These are phyloP conservation scores for Paraplagusia blochii DNA, from an alignment of 2,113 vertebrate genomes.

Conservation along the genomic window DNA sequence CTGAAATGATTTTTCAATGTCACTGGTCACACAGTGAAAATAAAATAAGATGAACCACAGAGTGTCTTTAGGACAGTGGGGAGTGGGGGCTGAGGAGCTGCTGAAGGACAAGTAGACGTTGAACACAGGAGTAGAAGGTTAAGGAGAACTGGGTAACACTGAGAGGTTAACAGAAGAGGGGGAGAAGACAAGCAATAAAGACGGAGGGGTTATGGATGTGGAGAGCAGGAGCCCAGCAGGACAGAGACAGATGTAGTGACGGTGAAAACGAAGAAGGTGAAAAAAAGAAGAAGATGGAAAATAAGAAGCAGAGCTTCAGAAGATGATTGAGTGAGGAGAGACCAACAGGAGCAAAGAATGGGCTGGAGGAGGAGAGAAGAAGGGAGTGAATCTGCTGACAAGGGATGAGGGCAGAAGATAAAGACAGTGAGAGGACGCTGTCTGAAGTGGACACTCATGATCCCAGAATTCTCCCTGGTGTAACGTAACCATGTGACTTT, in stretches of 20 bases:
- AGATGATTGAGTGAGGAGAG: conserved; percentile 45
- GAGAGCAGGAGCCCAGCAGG: conserved; percentile 6
- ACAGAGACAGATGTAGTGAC: conserved; percentile 40
- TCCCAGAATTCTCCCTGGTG: neutral
- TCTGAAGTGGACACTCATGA: neutral
- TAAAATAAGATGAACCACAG: too few relatives aligned
- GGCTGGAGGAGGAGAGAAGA: conserved; percentile 27
- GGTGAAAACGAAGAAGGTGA: conserved; percentile 16
- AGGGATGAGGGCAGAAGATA: conserved; percentile 28
- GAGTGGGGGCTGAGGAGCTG: conserved; percentile 4
- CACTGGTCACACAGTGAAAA: too few relatives aligned
- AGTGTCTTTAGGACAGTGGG: neutral
- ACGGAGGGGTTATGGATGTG: conserved; percentile 18
- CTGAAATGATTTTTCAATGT: too few relatives aligned
- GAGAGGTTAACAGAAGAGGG: conserved; percentile 7
- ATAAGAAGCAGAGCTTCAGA: conserved; percentile 24
- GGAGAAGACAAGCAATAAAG: neutral
- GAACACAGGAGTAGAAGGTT: conserved; percentile 31
- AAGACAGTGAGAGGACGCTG: conserved; percentile 6
- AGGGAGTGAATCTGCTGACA: conserved; percentile 40
- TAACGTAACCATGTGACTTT: neutral
- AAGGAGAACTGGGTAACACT: conserved; percentile 26
- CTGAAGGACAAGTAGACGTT: conserved; percentile 30
- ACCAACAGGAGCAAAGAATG: conserved; percentile 28
- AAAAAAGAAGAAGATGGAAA: conserved; percentile 19